Percentiles rank a stretch among this genome's conserved stretches.
These are phyloP conservation scores for Lasioglossum leucozonium DNA, from an alignment of 2,888 invertebrate species.

Conservation along the genomic window DNA sequence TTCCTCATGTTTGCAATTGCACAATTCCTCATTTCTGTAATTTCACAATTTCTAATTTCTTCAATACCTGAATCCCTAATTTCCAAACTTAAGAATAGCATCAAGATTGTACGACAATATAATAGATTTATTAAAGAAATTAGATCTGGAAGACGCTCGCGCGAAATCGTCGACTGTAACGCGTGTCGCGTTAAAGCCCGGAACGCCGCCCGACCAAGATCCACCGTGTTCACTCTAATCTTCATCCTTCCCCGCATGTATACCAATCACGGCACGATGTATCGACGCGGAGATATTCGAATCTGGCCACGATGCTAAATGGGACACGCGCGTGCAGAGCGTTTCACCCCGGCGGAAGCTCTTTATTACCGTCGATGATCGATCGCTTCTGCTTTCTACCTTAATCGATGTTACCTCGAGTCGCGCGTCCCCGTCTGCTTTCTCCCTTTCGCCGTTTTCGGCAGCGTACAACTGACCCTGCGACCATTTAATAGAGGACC, in stretches of 20 bases:
- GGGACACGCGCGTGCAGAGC: constrained; percentile 31
- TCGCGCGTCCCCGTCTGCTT: constrained; percentile 11
- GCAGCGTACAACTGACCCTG: not conserved
- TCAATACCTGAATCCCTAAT: too few species aligned
- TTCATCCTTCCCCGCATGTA: not conserved
- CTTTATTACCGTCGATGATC: constrained; percentile 54
- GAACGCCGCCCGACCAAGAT: not conserved
- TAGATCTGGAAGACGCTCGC: not conserved
- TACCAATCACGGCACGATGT: not conserved
- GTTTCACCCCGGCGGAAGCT: constrained; percentile 42
- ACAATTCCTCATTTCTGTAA: too few species aligned
- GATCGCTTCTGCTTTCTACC: constrained; percentile 46
- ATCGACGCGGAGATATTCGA: not conserved
- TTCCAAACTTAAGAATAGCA: too few species aligned
- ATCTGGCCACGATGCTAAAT: not conserved
- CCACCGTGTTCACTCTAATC: not conserved
- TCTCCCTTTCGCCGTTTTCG: constrained; percentile 15
- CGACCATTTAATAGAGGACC: not conserved
- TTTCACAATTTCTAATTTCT: too few species aligned
- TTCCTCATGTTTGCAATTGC: too few species aligned
- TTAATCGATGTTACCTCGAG: constrained; percentile 45
- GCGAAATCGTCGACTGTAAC: not conserved
- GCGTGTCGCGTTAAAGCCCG: not conserved
- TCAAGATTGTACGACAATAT: not conserved
- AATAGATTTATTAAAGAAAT: not conserved